Conservation (phyloP, 2,113 vertebrate genomes). For the Oophaga pumilio region DNA sequence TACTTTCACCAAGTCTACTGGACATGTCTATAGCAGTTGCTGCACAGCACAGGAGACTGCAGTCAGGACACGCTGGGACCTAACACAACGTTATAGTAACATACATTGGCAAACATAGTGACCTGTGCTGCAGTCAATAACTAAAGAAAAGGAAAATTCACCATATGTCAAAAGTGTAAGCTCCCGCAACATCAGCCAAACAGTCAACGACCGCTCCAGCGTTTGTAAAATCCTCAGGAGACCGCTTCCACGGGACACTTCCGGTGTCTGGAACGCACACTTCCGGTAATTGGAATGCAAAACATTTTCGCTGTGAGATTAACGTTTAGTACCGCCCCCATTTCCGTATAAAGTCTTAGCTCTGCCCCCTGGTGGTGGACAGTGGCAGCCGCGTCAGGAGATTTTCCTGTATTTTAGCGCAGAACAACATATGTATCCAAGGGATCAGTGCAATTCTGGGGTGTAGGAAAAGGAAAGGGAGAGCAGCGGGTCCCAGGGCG, state of each 20-base stretch:
- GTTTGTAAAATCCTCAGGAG: not conserved
- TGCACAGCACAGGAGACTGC: not conserved
- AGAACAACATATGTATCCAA: too few species aligned
- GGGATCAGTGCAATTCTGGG: too few species aligned
- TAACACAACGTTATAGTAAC: too few species aligned
- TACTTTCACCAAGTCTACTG: not conserved
- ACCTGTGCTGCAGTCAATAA: not conserved
- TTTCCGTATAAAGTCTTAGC: not conserved
- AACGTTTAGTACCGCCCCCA: not conserved
- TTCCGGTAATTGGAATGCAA: conserved; percentile 42
- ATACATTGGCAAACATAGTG: not conserved
- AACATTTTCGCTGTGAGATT: not conserved
- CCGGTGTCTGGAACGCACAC: conserved; percentile 35
- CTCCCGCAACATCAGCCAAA: not conserved
- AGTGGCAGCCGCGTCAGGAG: too few species aligned
- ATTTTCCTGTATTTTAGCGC: too few species aligned
- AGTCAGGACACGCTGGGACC: not conserved
- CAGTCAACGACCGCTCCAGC: not conserved
- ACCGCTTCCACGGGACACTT: conserved; percentile 8
- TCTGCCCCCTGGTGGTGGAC: not conserved
- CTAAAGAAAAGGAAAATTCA: not conserved
- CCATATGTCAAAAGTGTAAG: not conserved
- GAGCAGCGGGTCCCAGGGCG: too few species aligned
- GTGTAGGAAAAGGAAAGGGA: too few species aligned
- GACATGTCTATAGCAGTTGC: not conserved